Percentiles rank a stretch among this genome's conserved stretches.
Evolutionary conservation across 2,888 invertebrate genomes (phyloP).

Genomic region (Lepidocyrtinus sp.): DNA sequence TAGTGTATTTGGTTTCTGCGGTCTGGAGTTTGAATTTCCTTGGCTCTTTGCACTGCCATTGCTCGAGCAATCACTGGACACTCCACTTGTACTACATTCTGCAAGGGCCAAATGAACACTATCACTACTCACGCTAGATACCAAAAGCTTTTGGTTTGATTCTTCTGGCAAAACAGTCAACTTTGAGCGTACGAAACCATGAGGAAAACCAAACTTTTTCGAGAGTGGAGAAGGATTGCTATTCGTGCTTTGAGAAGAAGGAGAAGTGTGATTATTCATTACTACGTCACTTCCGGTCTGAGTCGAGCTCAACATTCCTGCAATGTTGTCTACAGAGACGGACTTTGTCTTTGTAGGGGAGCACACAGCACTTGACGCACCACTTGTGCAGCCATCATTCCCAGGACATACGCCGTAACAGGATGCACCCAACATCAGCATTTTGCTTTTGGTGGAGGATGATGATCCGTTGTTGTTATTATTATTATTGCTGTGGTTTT

Average conservation of each 20-base stretch:
- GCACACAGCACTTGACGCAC: constrained; percentile 45
- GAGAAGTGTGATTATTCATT: neutral
- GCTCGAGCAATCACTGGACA: constrained; percentile 45
- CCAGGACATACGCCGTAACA: constrained; percentile 47
- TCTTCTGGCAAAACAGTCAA: constrained; percentile 85
- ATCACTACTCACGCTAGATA: constrained; percentile 64
- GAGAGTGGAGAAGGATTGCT: constrained; percentile 66
- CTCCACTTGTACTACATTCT: constrained; percentile 38
- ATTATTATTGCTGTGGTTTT: neutral
- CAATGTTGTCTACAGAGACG: constrained; percentile 82
- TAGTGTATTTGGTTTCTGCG: constrained; percentile 21
- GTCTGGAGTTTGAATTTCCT: neutral
- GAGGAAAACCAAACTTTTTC: constrained; percentile 78
- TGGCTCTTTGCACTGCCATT: constrained; percentile 24
- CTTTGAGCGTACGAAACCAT: constrained; percentile 84
- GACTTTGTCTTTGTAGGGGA: constrained; percentile 75
- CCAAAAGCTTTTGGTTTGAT: constrained; percentile 64
- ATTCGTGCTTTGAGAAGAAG: constrained; percentile 23
- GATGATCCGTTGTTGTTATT: constrained; percentile 17
- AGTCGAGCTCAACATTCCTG: constrained; percentile 70
- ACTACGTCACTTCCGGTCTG: constrained; percentile 59
- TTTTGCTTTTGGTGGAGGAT: constrained; percentile 42
- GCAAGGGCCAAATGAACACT: constrained; percentile 64
- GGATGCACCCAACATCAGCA: constrained; percentile 57
- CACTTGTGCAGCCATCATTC: constrained; percentile 36